A percentile compares a stretch with the other conserved stretches of the same genome.
phyloP scores from a whole-genome alignment of 2,113 vertebrate species.

The Eurypyga helias region DNA sequence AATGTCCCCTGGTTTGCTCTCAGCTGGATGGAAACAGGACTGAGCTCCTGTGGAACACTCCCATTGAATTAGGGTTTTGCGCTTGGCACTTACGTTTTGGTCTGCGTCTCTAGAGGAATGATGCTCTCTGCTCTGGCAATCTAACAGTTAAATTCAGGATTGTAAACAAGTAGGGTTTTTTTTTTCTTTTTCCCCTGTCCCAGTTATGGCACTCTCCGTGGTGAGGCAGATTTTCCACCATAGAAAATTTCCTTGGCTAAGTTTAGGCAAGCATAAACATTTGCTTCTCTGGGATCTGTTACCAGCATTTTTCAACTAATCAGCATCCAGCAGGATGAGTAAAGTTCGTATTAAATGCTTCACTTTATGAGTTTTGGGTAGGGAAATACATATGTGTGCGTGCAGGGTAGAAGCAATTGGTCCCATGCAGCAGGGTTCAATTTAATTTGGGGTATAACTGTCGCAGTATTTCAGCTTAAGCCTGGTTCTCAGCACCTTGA shows the following conservation, averaged over 20 bases:
- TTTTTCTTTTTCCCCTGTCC: slow-evolving; percentile 41
- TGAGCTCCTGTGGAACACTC: neutral
- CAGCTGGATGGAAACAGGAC: neutral
- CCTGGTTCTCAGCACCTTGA: neutral
- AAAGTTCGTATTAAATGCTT: slow-evolving; percentile 48
- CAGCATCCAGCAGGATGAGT: slow-evolving; percentile 38
- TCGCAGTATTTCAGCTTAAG: neutral
- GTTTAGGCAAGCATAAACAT: slow-evolving; percentile 71
- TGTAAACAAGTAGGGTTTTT: slow-evolving; percentile 52
- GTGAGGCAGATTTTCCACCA: slow-evolving; percentile 77
- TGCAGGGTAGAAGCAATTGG: neutral
- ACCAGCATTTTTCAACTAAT: slow-evolving; percentile 65
- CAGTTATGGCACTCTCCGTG: slow-evolving; percentile 29
- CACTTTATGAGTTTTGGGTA: neutral
- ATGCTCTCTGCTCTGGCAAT: neutral
- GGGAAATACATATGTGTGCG: neutral
- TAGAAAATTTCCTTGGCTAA: slow-evolving; percentile 77
- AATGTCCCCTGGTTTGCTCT: neutral
- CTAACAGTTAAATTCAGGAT: slow-evolving; percentile 48
- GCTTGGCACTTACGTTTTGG: neutral
- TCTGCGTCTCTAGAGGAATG: neutral
- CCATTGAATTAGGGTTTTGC: neutral
- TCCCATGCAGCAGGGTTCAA: neutral
- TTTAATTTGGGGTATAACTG: neutral
- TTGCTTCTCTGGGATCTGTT: slow-evolving; percentile 70